Conservation (phyloP, 1,140 invertebrate genomes). For the Chironomus tepperi region DNA sequence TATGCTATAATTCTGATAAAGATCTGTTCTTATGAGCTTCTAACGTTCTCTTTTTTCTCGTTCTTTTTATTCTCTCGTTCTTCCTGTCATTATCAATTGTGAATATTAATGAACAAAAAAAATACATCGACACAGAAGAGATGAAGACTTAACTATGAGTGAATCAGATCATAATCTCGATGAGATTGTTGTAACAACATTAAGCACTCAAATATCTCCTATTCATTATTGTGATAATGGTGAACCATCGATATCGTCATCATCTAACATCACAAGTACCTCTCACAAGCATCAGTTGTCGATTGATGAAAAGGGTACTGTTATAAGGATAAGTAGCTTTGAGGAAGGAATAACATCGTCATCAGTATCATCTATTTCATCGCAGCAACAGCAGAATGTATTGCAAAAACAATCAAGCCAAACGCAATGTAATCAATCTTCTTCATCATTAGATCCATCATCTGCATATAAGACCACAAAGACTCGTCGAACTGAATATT, state of each 20-base stretch:
- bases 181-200: conserved; percentile 15
- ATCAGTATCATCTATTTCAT: neutral
- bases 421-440: conserved; percentile 18
- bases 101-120: neutral
- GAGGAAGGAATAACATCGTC: neutral
- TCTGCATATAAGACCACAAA: conserved; percentile 39
- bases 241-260: neutral
- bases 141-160: neutral
- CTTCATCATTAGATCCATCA: conserved; percentile 26
- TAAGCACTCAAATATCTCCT: neutral
- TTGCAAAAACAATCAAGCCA: conserved; percentile 4
- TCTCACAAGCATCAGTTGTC: neutral
- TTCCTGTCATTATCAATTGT: neutral
- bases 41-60: neutral
- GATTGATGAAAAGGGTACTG: neutral
- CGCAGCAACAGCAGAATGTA: neutral
- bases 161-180: conserved; percentile 1
- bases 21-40: neutral
- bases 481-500: conserved; percentile 38
- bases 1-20: too few relatives aligned
- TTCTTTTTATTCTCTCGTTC: neutral
- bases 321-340: conserved; percentile 16
- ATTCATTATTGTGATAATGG: conserved; percentile 20
- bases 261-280: neutral
- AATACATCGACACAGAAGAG: neutral